Evolutionary conservation across 2,888 invertebrate genomes (phyloP).

Genomic region (Tanypteryx hageni): DNA sequence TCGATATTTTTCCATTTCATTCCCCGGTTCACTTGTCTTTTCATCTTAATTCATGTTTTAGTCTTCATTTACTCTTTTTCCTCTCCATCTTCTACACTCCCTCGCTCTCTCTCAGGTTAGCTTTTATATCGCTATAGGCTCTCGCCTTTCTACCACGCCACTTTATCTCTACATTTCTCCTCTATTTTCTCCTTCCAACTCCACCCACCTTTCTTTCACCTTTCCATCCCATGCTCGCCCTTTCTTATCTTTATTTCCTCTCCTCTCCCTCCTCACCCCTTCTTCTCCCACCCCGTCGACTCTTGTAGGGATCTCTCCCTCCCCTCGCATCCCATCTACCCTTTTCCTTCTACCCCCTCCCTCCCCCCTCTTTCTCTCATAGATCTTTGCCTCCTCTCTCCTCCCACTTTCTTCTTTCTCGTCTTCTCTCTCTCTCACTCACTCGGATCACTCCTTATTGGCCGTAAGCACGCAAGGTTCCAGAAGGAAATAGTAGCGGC

Average conservation of each 20-base stretch:
- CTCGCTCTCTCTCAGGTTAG: neutral
- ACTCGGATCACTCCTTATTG: constrained; percentile 45
- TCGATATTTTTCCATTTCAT: too few species aligned
- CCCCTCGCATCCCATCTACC: neutral
- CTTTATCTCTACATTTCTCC: neutral
- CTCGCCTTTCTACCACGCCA: neutral
- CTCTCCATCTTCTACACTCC: neutral
- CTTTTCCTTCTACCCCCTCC: neutral
- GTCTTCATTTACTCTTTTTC: neutral
- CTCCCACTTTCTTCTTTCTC: neutral
- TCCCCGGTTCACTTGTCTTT: neutral
- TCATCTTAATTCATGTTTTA: neutral
- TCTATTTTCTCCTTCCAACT: neutral
- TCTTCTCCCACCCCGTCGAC: neutral
- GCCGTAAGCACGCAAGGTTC: constrained; percentile 54
- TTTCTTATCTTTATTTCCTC: constrained; percentile 15
- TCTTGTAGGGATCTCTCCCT: neutral
- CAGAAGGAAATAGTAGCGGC: constrained; percentile 27
- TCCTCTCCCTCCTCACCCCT: neutral
- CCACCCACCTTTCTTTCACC: constrained; percentile 17
- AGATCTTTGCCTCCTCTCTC: constrained; percentile 17
- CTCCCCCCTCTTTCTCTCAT: neutral
- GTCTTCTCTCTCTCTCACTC: neutral
- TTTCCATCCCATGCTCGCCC: neutral
- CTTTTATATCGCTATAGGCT: neutral